These are phyloP conservation scores for Deladenus siricidicola DNA, from an alignment of 2,888 invertebrate species.

Conservation along the genomic window DNA sequence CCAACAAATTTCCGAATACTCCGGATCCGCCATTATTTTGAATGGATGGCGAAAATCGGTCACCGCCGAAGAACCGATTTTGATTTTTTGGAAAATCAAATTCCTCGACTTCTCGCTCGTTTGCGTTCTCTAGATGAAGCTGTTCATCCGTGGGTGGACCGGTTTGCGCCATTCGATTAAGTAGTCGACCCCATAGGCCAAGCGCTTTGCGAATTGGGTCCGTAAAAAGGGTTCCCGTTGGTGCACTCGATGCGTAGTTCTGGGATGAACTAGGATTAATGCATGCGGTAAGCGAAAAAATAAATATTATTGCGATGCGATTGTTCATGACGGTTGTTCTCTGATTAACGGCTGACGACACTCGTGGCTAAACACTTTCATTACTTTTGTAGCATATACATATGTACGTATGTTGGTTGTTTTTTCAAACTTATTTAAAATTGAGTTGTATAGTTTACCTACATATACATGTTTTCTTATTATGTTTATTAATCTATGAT, in stretches of 20 bases:
- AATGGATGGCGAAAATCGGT: background rate
- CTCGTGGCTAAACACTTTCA: too few relatives aligned
- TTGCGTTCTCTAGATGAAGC: conserved; percentile 10
- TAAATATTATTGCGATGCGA: background rate
- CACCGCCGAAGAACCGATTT: background rate
- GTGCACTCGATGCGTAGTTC: too few relatives aligned
- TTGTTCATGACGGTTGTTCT: too few relatives aligned
- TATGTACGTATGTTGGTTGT: too few relatives aligned
- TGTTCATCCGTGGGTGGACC: conserved; percentile 26
- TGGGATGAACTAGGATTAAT: too few relatives aligned
- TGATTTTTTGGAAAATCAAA: background rate
- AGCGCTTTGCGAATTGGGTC: conserved; percentile 6
- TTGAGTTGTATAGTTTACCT: too few relatives aligned
- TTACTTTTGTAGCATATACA: too few relatives aligned
- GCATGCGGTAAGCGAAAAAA: background rate
- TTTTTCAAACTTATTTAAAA: too few relatives aligned
- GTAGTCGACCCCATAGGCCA: conserved; percentile 21
- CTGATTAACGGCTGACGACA: too few relatives aligned
- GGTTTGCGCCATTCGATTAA: conserved; percentile 27
- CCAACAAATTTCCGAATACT: background rate
- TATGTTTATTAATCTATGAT: too few relatives aligned
- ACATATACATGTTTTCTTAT: too few relatives aligned
- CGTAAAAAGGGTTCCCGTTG: background rate
- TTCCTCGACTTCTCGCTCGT: background rate
- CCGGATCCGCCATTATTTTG: background rate